Evolutionary conservation across 2,888 invertebrate species (phyloP).

Genomic region (Hermaeophaga mercurialis): DNA sequence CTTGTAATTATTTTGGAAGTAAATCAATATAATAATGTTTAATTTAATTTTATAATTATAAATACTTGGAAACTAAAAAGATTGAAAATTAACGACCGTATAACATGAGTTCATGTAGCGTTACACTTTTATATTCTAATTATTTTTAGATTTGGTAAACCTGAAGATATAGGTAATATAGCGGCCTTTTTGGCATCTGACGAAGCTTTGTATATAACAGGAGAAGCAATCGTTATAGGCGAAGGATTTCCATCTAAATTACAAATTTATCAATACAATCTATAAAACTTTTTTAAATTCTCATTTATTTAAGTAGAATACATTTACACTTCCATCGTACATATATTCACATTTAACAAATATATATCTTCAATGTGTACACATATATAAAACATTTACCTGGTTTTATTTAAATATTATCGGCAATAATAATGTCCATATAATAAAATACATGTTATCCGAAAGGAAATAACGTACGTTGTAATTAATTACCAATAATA

Average conservation of each 20-base stretch:
- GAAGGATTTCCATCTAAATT: not conserved
- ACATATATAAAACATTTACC: conserved; percentile 19
- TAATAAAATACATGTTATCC: conserved; percentile 12
- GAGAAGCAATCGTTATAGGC: not conserved
- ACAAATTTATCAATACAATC: too few relatives aligned
- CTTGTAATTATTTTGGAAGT: too few relatives aligned
- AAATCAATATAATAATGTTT: too few relatives aligned
- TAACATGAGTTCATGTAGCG: too few relatives aligned
- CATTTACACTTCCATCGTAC: conserved; percentile 33
- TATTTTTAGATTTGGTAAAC: not conserved
- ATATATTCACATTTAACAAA: conserved; percentile 34
- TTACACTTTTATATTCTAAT: too few relatives aligned
- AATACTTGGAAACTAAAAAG: too few relatives aligned
- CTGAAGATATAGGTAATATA: not conserved
- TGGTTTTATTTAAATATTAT: conserved; percentile 7
- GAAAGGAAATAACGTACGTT: too few relatives aligned
- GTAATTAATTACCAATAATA: not conserved
- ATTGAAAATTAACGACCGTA: too few relatives aligned
- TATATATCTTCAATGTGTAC: conserved; percentile 17
- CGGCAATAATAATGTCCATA: conserved; percentile 15
- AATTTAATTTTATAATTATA: too few relatives aligned
- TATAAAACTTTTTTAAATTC: too few relatives aligned
- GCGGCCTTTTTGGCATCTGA: not conserved
- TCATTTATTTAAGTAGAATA: conserved; percentile 22
- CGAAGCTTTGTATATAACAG: conserved; percentile 1